Evolutionary conservation across 1,140 invertebrate genomes (phyloP), one percentile per base, ranked within the genome.

Genomic region (Temnothorax longispinosus): DNA sequence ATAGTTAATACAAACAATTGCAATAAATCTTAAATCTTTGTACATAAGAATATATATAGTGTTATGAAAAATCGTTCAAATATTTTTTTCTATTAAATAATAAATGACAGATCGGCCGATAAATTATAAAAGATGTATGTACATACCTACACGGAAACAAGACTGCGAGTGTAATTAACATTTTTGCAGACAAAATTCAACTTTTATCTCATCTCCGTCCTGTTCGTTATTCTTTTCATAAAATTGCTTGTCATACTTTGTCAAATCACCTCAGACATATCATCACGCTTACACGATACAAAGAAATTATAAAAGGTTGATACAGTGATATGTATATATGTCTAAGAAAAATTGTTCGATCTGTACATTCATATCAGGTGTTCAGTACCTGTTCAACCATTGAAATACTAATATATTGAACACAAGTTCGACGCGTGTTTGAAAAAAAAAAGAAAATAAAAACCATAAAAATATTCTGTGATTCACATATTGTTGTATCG

Each of bases 31-130:
- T 27, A 72, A 41, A 72, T 56, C 1, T 52, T 67, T 89, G 58
- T 88, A 84, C 54, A 88, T 88, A 89, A 72, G 13, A 74, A 75
- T 56, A 77, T 41, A 58, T 88, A 44, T 77, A 71, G 38, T 15
- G 32, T 35, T 88, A 18, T 52, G 65, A 21, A 72, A 41, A 11
- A 11, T 38, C 10, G 32, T 60, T 27, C 67, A 74, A 47, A 15
- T 84, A 60, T 77, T 47, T 86, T 77, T 47, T 86, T 86, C n/a
- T 65, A 72, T 88, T 75, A 69, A 74, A n/a, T 54, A 38, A 84
- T 62, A 64, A 52, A 67, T 58, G 7, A 82, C 10, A 80, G 74
- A 85, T 88, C 27, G 21, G 77, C 58, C 47, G 32, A 10, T 18
- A 71, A 75, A 52, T 56, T 62, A 69, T 21, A 44, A 71, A 76